A percentile compares a stretch with the other conserved stretches of the same genome.
Conservation (phyloP, 2,797 vertebrate species). For the Salarias fasciatus region DNA sequence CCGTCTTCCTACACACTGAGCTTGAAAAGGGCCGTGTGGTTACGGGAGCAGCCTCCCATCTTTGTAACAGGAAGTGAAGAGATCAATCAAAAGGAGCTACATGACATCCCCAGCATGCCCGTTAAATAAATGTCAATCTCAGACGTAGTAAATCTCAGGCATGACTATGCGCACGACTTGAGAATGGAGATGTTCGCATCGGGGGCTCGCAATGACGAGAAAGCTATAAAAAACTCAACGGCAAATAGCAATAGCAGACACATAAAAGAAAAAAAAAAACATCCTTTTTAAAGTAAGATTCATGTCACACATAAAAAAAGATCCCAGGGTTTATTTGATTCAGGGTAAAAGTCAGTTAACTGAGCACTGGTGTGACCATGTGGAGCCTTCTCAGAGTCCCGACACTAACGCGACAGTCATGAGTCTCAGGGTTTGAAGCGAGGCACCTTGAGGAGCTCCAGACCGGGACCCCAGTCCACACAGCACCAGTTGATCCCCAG, state of each 20-base stretch:
- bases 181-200: slow-evolving; percentile 37
- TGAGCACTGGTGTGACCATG: too few relatives aligned
- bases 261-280: neutral
- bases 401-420: slow-evolving; percentile 24
- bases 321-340: too few relatives aligned
- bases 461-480: slow-evolving; percentile 37
- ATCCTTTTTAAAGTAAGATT: too few relatives aligned
- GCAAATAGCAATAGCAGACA: neutral
- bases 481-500: slow-evolving; percentile 53
- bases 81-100: slow-evolving; percentile 75
- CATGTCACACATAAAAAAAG: neutral
- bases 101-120: slow-evolving; percentile 75
- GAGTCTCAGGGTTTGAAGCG: slow-evolving; percentile 19
- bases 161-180: slow-evolving; percentile 35
- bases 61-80: slow-evolving; percentile 79
- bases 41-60: slow-evolving; percentile 71
- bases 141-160: slow-evolving; percentile 64
- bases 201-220: slow-evolving; percentile 17
- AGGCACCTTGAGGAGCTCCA: slow-evolving; percentile 39
- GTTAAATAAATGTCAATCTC: slow-evolving; percentile 76
- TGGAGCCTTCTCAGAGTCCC: too few relatives aligned
- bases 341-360: too few relatives aligned
- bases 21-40: slow-evolving; percentile 75
- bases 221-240: slow-evolving; percentile 4
- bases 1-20: slow-evolving; percentile 67